Percentiles rank a stretch among this genome's conserved stretches.
Evolutionary conservation across 2,888 invertebrate species (phyloP).

Genomic region (Phragmatobia fuliginosa): DNA sequence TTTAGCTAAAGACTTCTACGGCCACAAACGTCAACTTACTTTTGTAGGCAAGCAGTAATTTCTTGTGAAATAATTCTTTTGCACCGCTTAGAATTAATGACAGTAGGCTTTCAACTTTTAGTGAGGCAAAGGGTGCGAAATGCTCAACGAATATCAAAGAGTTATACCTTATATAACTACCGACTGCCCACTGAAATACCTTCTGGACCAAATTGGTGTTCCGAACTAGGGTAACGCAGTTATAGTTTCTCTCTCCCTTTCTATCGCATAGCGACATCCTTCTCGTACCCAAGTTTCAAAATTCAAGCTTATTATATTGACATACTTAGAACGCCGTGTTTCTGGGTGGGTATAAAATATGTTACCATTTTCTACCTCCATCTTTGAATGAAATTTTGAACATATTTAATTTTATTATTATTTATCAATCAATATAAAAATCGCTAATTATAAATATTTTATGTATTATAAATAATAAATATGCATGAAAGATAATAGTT

Average conservation of each 20-base stretch:
- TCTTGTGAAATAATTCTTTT: neutral
- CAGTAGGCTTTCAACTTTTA: constrained; percentile 22
- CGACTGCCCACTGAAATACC: constrained; percentile 27
- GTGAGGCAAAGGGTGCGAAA: constrained; percentile 21
- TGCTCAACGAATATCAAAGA: constrained; percentile 11
- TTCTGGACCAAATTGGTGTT: constrained; percentile 43
- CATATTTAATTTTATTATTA: too few species aligned
- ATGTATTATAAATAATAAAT: too few species aligned
- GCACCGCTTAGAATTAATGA: constrained; percentile 20
- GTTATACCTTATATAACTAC: constrained; percentile 32
- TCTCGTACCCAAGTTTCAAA: constrained; percentile 28
- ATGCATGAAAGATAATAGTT: too few species aligned
- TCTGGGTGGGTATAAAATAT: neutral
- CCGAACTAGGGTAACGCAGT: constrained; percentile 44
- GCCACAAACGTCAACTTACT: constrained; percentile 5
- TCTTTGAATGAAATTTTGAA: neutral
- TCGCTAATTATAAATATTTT: too few species aligned
- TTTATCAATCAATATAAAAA: too few species aligned
- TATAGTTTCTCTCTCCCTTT: constrained; percentile 32
- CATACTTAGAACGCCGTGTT: neutral
- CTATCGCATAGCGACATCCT: constrained; percentile 19
- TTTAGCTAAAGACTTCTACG: neutral
- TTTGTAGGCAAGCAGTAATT: constrained; percentile 6
- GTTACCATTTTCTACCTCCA: neutral
- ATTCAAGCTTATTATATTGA: constrained; percentile 17